phyloP scores from a whole-genome alignment of 2,888 invertebrate species.

The Ceriagrion tenellum region DNA sequence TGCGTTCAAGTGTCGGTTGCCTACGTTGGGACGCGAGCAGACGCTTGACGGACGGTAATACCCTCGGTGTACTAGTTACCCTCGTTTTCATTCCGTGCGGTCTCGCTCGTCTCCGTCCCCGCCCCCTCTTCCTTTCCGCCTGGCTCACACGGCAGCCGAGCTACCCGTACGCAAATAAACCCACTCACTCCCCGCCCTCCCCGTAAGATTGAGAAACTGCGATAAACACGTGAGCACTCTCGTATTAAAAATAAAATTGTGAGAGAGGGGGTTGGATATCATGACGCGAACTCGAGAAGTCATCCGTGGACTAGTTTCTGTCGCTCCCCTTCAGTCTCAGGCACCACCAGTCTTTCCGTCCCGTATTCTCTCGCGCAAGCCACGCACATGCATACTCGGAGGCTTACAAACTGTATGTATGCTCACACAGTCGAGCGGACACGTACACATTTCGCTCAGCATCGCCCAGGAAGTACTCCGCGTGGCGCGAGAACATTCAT shows the following conservation, averaged over 20 bases:
- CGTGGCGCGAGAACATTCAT: neutral
- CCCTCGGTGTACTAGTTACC: neutral
- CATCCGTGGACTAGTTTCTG: conserved; percentile 25
- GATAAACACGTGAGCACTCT: neutral
- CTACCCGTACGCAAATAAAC: conserved; percentile 14
- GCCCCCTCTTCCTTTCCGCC: neutral
- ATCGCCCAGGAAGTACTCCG: neutral
- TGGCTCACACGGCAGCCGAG: neutral
- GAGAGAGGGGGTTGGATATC: neutral
- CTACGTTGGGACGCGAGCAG: neutral
- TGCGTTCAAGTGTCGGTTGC: neutral
- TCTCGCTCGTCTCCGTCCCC: neutral
- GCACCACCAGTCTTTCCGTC: neutral
- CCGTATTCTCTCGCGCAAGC: neutral
- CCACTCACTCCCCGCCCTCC: neutral
- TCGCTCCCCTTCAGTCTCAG: neutral
- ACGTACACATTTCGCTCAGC: neutral
- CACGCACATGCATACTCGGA: neutral
- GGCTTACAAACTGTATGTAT: neutral
- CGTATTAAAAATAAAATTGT: neutral
- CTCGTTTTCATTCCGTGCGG: conserved; percentile 5
- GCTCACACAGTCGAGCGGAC: neutral
- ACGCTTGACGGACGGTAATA: neutral
- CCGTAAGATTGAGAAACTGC: conserved; percentile 11
- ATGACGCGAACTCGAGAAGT: conserved; percentile 13